Evolutionary conservation across 1,140 invertebrate genomes (phyloP), one percentile per base, ranked within the genome.

Genomic region (Brachionus asplanchnoidis): DNA sequence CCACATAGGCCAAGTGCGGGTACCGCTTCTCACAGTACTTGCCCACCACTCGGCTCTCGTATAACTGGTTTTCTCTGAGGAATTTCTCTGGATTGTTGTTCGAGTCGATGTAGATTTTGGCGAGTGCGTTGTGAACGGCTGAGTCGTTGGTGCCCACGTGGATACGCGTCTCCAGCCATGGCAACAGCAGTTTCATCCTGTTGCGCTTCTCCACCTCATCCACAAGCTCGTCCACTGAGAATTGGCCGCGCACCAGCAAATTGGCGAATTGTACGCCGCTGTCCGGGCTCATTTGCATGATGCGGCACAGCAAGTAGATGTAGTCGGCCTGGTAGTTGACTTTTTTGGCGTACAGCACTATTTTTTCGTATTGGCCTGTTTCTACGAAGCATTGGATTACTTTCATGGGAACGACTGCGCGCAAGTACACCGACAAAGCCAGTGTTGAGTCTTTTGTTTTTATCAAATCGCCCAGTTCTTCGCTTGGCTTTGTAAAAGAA

Each of bases 361-460:
- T 99, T 90, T 99, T 99, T 88, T 98, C 95, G 90, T 98, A 99
- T 89, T 99, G 97, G 0, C 97, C 97, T 28, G 97, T 99, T 90
- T 99, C 98, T 8, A 98, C 98, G 90, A 99, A 99, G 89, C 97
- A 99, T 90, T 99, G 97, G 85, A 99, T 98, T 3, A 99, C 97
- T 91, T 99, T 99, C 87, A 95, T 95, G 9, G 97, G 97, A 12
- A 99, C 97, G 90, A 99, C 99, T 12, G 97, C 97, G 66, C 98
- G 91, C 26, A 99, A 90, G 88, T 99, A 99, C 14, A 99, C 96
- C 14, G 96, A 98, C 4, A 99, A 90, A 1, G 98, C 97, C 14
- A 99, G 91, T 0, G 96, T 98, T 0, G 95, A 93, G 91, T 99
- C 97, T 12, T 95, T 94, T 87, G 95, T 94, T 89, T 98, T 98